phyloP scores from a whole-genome alignment of 2,113 vertebrate species.

The Sinocyclocheilus rhinocerous region DNA sequence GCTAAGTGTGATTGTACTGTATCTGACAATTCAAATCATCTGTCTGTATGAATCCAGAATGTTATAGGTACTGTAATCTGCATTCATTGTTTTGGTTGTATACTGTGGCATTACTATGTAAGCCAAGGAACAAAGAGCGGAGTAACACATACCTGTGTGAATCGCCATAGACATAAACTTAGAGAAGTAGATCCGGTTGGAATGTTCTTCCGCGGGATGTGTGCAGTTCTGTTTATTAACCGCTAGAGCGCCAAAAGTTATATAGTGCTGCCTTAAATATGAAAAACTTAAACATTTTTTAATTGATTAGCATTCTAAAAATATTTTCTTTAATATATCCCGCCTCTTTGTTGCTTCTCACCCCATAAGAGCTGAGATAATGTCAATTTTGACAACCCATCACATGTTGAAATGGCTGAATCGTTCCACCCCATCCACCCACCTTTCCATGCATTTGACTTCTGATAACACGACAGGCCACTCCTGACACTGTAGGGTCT shows the following conservation, averaged over 20 bases:
- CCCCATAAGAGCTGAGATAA: neutral
- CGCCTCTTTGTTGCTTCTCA: neutral
- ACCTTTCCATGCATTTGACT: too few species aligned
- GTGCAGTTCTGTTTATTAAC: too few species aligned
- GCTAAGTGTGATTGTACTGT: constrained; percentile 40
- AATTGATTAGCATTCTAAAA: too few species aligned
- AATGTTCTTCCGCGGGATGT: too few species aligned
- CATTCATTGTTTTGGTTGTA: constrained; percentile 39
- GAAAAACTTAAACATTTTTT: too few species aligned
- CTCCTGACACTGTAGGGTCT: neutral
- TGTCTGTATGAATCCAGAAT: neutral
- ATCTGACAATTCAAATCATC: neutral
- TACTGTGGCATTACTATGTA: constrained; percentile 21
- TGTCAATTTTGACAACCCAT: neutral
- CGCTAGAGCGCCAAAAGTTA: too few species aligned
- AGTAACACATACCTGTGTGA: too few species aligned
- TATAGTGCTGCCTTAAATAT: too few species aligned
- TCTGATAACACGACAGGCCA: neutral
- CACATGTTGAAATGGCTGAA: neutral
- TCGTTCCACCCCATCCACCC: too few species aligned
- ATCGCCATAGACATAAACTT: too few species aligned
- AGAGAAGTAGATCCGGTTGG: too few species aligned
- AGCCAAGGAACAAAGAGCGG: neutral
- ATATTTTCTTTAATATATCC: too few species aligned
- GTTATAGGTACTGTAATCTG: constrained; percentile 12